Base-by-base conservation (phyloP, 2,797 vertebrate species). In the Onychomys leucogaster region DNA sequence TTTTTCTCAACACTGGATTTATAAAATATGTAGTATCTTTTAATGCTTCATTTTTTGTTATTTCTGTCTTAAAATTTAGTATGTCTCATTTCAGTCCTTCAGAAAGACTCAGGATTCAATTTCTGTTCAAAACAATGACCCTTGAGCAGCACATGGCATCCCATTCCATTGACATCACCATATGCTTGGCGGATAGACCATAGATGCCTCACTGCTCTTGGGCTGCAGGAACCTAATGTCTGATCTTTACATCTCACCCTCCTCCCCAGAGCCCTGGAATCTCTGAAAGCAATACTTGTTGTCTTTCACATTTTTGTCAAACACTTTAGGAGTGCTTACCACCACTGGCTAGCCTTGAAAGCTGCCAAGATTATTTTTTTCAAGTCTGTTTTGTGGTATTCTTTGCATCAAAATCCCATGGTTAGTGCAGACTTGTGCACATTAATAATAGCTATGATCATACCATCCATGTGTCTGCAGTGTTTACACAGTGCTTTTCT, bases 111-210 rank as follows among this genome's bases (percentile, higher is more conserved):
- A 4, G 16, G 81, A 77, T 71, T 90, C 65, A 5, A 0, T 76
- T 65, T 82, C 37, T 84, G 0, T 46, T 80, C 25, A 41, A 37
- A 73, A 89, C 46, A 2, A 6, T 67, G 5, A 46, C 49, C 67
- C 32, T 85, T 19, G 25, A 37, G 57, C 67, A 86, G 49, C 37
- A 6, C 0, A 0, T 61, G 77, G 37, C 8, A 12, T 21, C 27
- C 65, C 71, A 17, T 0, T 1, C n/a, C 16, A 23, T 49, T 25
- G 29, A n/a, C n/a, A 12, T 83, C 21, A 3, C 8, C 0, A 0
- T 5, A 43, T 49, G 59, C 19, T 67, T 69, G 57, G n/a, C 41
- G 7, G 21, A 34, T 5, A 34, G 52, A 73, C n/a, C 5, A 37
- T 8, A 13, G 25, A 9, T 52, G 0, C 69, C 32, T 78, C 32